Base-by-base conservation (phyloP, 2,797 vertebrate species). In the Falco biarmicus region DNA sequence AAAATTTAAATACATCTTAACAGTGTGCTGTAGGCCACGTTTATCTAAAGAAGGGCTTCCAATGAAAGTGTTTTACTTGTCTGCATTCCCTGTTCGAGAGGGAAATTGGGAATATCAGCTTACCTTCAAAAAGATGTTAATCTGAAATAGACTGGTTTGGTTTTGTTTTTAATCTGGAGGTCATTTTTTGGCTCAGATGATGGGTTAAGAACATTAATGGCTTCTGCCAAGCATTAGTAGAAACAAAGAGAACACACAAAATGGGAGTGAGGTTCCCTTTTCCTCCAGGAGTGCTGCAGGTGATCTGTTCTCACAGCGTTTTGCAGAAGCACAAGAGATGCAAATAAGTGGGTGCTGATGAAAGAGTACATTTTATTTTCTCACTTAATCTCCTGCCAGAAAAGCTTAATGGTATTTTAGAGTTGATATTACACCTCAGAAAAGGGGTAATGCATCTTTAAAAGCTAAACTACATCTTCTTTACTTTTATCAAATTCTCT, bases 401-500 rank as follows among this genome's bases (percentile, higher is more conserved):
- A 97, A 96, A 97, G 56, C 94, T 97, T 97, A 96, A 97, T 97
- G 83, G 69, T 97, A 77, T 97, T 98, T 98, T 97, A 97, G 95
- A 97, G 84, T 87, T 97, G 97, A 97, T 98, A 97, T 98, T 98
- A 97, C 84, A 96, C 97, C 92, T 97, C 94, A 96, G 93, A 97
- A 98, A 97, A 96, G 81, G 97, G 96, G 96, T 98, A 98, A 98
- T 98, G 96, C 96, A 97, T 98, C 98, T 98, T 98, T 98, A 98
- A 98, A 98, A 98, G 96, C 97, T 97, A 97, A 98, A 98, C 97
- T 98, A 98, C 97, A 98, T 97, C 98, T 98, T 98, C 98, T 98
- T 98, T 98, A 98, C 97, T 98, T 98, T 98, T 98, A 98, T 98
- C 98, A 98, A 98, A 98, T 98, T 98, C 98, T 98, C 98, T 98